Percentiles rank a stretch among this genome's conserved stretches.
These are phyloP conservation scores for Notothenia rossii DNA, from an alignment of 2,113 vertebrate species.

Conservation along the genomic window DNA sequence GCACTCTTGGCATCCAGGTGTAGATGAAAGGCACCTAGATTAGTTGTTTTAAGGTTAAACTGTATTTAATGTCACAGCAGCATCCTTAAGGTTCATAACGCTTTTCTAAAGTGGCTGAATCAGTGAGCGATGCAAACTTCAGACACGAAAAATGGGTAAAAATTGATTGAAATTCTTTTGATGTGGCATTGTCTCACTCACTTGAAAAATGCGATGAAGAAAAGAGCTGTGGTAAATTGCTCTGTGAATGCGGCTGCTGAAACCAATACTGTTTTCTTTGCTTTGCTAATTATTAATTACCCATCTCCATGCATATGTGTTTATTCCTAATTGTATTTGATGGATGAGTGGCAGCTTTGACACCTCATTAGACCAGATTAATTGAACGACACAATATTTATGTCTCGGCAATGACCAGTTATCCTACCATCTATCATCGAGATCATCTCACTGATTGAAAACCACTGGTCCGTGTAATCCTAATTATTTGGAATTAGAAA, in stretches of 20 bases:
- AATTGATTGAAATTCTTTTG: constrained; percentile 68
- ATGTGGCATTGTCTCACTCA: constrained; percentile 71
- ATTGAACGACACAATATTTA: constrained; percentile 99
- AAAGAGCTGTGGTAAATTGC: constrained; percentile 71
- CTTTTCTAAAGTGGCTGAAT: constrained; percentile 43
- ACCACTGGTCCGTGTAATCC: constrained; percentile 97
- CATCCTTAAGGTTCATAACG: constrained; percentile 25
- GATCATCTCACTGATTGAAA: constrained; percentile 99
- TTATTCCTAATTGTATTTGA: constrained; percentile 95
- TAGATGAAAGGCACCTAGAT: constrained; percentile 40
- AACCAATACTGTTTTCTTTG: constrained; percentile 84
- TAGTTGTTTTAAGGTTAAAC: constrained; percentile 24
- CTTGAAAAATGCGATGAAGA: constrained; percentile 57
- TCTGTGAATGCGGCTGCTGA: constrained; percentile 72
- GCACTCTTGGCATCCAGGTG: constrained; percentile 33
- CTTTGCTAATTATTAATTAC: constrained; percentile 86
- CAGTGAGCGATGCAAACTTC: constrained; percentile 27
- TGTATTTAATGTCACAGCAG: constrained; percentile 1
- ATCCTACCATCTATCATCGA: constrained; percentile 95
- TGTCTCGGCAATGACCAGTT: constrained; percentile 94
- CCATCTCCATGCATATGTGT: constrained; percentile 83
- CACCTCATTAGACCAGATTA: constrained; percentile 96
- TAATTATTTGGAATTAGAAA: constrained; percentile 99
- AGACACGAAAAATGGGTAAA: constrained; percentile 26
- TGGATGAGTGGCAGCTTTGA: constrained; percentile 97